phyloP scores from a whole-genome alignment of 37 sponge, comb jelly and placozoan species.

The Aplysina aerophoba region DNA sequence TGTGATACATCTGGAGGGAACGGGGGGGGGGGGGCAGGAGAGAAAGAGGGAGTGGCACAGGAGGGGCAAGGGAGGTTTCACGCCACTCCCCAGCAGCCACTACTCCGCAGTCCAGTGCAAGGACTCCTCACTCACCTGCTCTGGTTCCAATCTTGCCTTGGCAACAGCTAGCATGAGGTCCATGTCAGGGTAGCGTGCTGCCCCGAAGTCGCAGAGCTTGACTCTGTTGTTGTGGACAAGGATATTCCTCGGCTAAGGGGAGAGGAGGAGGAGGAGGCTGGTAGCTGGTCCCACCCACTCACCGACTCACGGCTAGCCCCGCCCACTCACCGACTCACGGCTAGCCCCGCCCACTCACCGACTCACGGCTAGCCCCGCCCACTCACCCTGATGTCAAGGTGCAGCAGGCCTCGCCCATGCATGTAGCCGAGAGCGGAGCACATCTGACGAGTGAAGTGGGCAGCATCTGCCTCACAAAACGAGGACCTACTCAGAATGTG shows the following conservation, averaged over 20 bases:
- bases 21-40: no score
- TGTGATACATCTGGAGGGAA: background rate
- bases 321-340: background rate
- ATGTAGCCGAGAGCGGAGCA: background rate
- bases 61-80: no score
- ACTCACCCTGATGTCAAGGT: conserved; percentile 2
- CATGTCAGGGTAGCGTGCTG: background rate
- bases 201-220: conserved; percentile 22
- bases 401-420: background rate
- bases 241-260: background rate
- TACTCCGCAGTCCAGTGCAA: no score
- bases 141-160: background rate
- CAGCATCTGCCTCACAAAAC: background rate
- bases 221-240: conserved; percentile 1
- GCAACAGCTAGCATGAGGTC: background rate
- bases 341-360: background rate
- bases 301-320: background rate
- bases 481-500: background rate
- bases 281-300: background rate
- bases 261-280: background rate
- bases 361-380: background rate
- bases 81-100: no score
- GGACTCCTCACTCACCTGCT: background rate
- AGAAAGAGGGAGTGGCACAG: no score
- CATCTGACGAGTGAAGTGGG: background rate